Conservation (phyloP, 2,888 invertebrate genomes). For the Drosophila atripex region DNA sequence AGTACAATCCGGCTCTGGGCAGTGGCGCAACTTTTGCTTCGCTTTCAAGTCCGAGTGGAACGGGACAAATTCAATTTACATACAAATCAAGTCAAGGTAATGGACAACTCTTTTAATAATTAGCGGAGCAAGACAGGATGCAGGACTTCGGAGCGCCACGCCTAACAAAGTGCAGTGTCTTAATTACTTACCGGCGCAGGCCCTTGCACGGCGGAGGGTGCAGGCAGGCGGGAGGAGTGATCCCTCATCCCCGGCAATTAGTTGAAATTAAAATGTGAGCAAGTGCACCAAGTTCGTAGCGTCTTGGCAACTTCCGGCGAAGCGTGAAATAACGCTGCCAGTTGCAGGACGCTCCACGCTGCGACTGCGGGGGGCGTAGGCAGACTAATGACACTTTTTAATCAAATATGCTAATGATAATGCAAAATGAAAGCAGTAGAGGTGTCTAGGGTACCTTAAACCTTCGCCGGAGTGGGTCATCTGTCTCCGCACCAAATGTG, state of each 20-base stretch:
- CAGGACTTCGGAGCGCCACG: slow-evolving; percentile 44
- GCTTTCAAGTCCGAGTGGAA: slow-evolving; percentile 56
- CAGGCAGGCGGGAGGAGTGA: slow-evolving; percentile 2
- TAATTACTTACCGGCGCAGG: slow-evolving; percentile 72
- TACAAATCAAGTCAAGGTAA: slow-evolving; percentile 70
- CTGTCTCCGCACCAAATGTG: not conserved
- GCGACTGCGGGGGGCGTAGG: slow-evolving; percentile 1
- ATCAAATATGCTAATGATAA: slow-evolving; percentile 81
- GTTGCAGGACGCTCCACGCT: slow-evolving; percentile 12
- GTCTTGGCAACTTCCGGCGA: slow-evolving; percentile 69
- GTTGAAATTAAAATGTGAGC: slow-evolving; percentile 76
- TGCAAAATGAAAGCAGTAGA: slow-evolving; percentile 43
- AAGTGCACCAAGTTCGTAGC: slow-evolving; percentile 58
- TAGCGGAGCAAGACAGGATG: slow-evolving; percentile 34
- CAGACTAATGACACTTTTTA: slow-evolving; percentile 77
- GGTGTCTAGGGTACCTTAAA: slow-evolving; percentile 4
- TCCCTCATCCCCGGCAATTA: slow-evolving; percentile 63
- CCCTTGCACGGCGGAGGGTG: not conserved
- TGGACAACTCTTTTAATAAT: slow-evolving; percentile 63
- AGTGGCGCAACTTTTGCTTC: slow-evolving; percentile 55
- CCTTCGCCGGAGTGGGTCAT: not conserved
- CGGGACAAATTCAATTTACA: slow-evolving; percentile 75
- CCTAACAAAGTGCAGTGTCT: slow-evolving; percentile 72
- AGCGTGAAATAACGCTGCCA: slow-evolving; percentile 64
- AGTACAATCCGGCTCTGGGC: slow-evolving; percentile 7